Conservation (phyloP, 2,888 invertebrate genomes). For the Notodromas monacha region DNA sequence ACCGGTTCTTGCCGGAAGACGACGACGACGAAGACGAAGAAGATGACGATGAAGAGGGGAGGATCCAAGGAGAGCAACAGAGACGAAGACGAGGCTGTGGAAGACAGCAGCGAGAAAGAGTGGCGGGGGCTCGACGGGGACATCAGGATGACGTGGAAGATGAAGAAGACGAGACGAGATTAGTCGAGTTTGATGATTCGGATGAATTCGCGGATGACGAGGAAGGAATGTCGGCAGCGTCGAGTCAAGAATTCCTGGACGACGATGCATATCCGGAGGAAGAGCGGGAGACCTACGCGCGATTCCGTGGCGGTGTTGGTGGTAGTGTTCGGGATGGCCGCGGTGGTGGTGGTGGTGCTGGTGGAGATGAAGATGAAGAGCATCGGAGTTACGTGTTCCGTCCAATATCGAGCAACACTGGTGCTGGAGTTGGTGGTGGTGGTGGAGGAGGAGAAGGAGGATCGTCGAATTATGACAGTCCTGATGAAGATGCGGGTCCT, state of each 20-base stretch:
- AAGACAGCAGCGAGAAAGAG: constrained; percentile 14
- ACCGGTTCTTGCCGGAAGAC: too few species aligned
- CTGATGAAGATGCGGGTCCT: background rate
- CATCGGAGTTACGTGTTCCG: too few species aligned
- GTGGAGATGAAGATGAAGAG: too few species aligned
- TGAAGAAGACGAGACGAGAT: too few species aligned
- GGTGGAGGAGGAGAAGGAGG: background rate
- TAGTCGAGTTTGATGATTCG: constrained; percentile 17
- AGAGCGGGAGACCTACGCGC: constrained; percentile 13
- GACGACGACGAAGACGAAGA: constrained; percentile 13
- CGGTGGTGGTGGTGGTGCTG: too few species aligned
- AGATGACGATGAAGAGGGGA: constrained; percentile 10
- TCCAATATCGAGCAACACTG: too few species aligned
- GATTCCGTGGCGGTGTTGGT: too few species aligned
- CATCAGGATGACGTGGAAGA: too few species aligned
- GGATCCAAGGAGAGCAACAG: constrained; percentile 8
- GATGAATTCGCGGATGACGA: constrained; percentile 26
- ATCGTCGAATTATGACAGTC: background rate
- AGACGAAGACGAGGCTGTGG: constrained; percentile 10
- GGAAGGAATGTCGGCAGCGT: constrained; percentile 20
- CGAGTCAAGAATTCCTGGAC: constrained; percentile 23
- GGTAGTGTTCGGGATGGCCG: too few species aligned
- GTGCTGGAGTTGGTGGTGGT: background rate
- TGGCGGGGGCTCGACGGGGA: too few species aligned
- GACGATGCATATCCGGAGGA: constrained; percentile 15